A percentile compares a stretch with the other conserved stretches of the same genome.
Evolutionary conservation across 2,888 invertebrate genomes (phyloP).

Genomic region (Parnassius smintheus): DNA sequence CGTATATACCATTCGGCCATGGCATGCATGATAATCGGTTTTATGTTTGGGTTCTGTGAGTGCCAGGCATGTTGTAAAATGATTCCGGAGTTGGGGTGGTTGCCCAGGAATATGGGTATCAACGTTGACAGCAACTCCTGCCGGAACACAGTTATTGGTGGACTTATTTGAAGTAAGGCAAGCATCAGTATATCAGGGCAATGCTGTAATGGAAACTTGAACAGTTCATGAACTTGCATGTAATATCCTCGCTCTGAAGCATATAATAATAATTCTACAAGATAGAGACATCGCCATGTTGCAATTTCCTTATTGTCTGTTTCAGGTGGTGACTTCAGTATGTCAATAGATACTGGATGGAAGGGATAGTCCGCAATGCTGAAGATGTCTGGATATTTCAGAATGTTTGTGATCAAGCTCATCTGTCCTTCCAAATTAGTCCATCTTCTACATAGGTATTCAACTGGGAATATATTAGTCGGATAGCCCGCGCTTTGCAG

Average conservation of each 20-base stretch:
- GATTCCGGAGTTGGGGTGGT: slow-evolving; percentile 98
- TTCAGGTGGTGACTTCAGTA: slow-evolving; percentile 96
- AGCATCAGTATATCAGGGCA: slow-evolving; percentile 97
- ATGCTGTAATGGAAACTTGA: slow-evolving; percentile 94
- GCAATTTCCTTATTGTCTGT: slow-evolving; percentile 96
- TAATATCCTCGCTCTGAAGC: slow-evolving; percentile 94
- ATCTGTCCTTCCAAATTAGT: slow-evolving; percentile 96
- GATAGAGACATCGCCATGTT: slow-evolving; percentile 95
- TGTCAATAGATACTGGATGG: slow-evolving; percentile 91
- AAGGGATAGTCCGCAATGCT: slow-evolving; percentile 96
- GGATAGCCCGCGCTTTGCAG: slow-evolving; percentile 88
- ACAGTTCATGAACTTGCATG: slow-evolving; percentile 90
- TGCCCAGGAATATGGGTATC: slow-evolving; percentile 95
- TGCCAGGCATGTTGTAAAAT: slow-evolving; percentile 98
- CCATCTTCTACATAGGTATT: slow-evolving; percentile 95
- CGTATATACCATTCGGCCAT: slow-evolving; percentile 98
- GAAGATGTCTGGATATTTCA: slow-evolving; percentile 96
- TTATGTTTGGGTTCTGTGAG: slow-evolving; percentile 86
- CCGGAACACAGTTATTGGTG: slow-evolving; percentile 88
- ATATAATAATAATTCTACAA: slow-evolving; percentile 92
- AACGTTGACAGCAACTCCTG: slow-evolving; percentile 93
- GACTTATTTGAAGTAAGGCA: slow-evolving; percentile 92
- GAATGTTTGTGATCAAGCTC: slow-evolving; percentile 91
- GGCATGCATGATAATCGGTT: slow-evolving; percentile 94
- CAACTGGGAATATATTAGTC: slow-evolving; percentile 90